Evolutionary conservation across 2,888 invertebrate genomes (phyloP).

Genomic region (Drosophila bunnanda): DNA sequence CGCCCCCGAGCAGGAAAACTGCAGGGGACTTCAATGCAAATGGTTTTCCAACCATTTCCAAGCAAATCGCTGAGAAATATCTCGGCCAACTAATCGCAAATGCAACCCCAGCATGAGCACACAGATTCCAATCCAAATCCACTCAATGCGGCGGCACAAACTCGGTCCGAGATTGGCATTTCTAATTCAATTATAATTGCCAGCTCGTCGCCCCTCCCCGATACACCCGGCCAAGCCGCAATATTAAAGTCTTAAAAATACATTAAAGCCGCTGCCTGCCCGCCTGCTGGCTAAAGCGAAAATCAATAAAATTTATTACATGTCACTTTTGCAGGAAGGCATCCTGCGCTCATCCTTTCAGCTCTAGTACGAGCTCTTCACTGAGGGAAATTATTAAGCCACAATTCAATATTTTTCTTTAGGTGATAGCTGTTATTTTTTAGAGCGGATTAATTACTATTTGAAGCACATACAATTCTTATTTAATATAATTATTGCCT

Average conservation of each 20-base stretch:
- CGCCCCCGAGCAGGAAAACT: neutral
- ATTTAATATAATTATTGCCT: neutral
- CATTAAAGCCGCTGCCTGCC: conserved; percentile 46
- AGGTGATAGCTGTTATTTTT: neutral
- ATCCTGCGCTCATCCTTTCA: conserved; percentile 9
- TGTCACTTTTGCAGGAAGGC: conserved; percentile 44
- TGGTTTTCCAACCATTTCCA: conserved; percentile 19
- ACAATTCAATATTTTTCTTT: neutral
- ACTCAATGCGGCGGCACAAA: conserved; percentile 36
- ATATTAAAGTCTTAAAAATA: conserved; percentile 53
- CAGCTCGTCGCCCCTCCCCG: conserved; percentile 5
- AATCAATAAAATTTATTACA: conserved; percentile 68
- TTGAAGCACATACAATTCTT: neutral
- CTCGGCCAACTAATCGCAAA: conserved; percentile 35
- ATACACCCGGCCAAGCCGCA: conserved; percentile 10
- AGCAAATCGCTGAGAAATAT: conserved; percentile 17
- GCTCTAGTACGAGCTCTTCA: conserved; percentile 9
- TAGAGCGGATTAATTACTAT: neutral
- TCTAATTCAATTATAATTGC: conserved; percentile 41
- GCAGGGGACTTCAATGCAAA: neutral
- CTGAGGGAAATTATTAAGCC: conserved; percentile 1
- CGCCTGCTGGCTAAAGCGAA: conserved; percentile 51
- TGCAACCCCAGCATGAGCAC: conserved; percentile 9
- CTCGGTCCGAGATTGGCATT: conserved; percentile 35
- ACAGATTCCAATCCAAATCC: conserved; percentile 20